Percentiles rank a stretch among this genome's conserved stretches.
These are phyloP conservation scores for Megatriorchis doriae DNA, from an alignment of 2,113 vertebrate species.

Conservation along the genomic window DNA sequence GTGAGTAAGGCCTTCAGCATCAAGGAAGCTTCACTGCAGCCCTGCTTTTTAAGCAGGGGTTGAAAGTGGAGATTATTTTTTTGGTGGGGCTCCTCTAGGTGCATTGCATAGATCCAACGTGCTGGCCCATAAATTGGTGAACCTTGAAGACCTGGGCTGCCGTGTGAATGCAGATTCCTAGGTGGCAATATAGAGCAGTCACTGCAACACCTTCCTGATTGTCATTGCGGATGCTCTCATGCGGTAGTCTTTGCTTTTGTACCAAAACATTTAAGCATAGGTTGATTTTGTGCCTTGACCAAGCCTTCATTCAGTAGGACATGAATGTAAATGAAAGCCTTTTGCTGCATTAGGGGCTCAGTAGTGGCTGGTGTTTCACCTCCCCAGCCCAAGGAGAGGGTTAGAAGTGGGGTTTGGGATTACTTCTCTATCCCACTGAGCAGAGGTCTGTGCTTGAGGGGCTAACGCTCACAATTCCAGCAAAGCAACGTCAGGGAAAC, in stretches of 20 bases:
- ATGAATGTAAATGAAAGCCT: neutral
- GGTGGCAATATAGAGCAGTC: neutral
- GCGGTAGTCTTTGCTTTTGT: neutral
- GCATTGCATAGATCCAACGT: rapidly evolving
- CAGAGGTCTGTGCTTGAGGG: neutral
- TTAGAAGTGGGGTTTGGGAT: neutral
- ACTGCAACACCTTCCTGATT: neutral
- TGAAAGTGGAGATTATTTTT: neutral
- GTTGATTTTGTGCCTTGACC: neutral
- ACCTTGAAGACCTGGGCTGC: neutral
- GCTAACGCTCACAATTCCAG: neutral
- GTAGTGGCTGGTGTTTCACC: neutral
- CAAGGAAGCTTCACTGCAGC: neutral
- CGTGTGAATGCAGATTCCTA: neutral
- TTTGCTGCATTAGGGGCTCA: neutral
- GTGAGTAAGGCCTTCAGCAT: neutral
- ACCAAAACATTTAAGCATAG: neutral
- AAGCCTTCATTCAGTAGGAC: neutral
- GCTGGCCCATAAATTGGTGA: neutral
- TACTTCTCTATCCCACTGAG: neutral
- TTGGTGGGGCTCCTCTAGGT: neutral
- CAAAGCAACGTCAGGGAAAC: neutral
- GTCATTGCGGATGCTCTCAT: neutral
- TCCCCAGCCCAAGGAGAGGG: neutral
- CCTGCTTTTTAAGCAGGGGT: neutral